A percentile compares a stretch with the other conserved stretches of the same genome.
Evolutionary conservation across 2,797 vertebrate genomes (phyloP).

Genomic region (Distichodus sexfasciatus): DNA sequence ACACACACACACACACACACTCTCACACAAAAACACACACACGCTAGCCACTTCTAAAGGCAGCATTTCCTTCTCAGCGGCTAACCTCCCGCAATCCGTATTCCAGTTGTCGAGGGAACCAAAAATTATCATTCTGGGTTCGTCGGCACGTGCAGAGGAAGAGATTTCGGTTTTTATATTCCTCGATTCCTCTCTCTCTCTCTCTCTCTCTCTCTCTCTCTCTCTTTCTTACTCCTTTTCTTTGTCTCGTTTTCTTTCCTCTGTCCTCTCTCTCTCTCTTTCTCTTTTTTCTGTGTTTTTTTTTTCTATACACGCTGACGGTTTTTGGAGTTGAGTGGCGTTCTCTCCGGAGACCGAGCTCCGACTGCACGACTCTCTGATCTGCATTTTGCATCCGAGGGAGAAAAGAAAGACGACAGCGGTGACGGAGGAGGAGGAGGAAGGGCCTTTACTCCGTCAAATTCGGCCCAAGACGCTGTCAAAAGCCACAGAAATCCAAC

Average conservation of each 20-base stretch:
- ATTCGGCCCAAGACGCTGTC: background rate
- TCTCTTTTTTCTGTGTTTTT: constrained; percentile 60
- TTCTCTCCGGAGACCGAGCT: constrained; percentile 73
- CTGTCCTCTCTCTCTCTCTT: background rate
- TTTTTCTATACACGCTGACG: constrained; percentile 77
- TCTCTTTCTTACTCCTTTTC: constrained; percentile 39
- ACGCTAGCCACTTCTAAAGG: constrained; percentile 36
- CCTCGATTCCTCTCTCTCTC: background rate
- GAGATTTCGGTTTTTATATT: constrained; percentile 53
- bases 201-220: constrained; percentile 38
- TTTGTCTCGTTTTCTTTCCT: constrained; percentile 40
- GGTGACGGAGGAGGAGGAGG: constrained; percentile 53
- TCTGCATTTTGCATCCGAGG: constrained; percentile 79
- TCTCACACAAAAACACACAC: background rate
- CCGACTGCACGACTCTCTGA: constrained; percentile 73
- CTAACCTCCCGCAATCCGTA: constrained; percentile 57
- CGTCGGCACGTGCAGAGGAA: constrained; percentile 63
- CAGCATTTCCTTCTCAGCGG: background rate
- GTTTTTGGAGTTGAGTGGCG: constrained; percentile 76
- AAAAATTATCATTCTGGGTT: constrained; percentile 67
- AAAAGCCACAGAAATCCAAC: constrained; percentile 19
- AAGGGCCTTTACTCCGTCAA: constrained; percentile 20
- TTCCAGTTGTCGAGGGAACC: constrained; percentile 59
- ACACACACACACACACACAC: background rate
- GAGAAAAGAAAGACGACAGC: constrained; percentile 71